Conservation (phyloP, 2,797 vertebrate species). For the Scleropages formosus region DNA sequence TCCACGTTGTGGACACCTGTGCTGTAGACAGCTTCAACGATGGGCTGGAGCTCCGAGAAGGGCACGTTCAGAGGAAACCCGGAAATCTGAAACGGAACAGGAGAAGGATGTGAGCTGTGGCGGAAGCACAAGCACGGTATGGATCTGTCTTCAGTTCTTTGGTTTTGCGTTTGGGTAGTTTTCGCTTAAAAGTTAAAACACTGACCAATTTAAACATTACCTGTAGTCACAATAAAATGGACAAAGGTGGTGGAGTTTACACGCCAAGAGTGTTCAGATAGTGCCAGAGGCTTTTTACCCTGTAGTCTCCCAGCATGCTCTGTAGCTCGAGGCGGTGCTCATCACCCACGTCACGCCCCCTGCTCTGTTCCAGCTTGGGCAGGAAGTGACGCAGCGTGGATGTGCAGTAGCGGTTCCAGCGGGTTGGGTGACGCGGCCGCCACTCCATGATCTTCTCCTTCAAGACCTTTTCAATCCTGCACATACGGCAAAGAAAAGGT, state of each 20-base stretch:
- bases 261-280: too few species aligned
- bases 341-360: constrained; percentile 76
- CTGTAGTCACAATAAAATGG: too few species aligned
- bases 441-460: constrained; percentile 97
- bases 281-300: constrained; percentile 60
- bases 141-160: neutral
- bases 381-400: constrained; percentile 84
- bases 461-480: constrained; percentile 91
- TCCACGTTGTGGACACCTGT: constrained; percentile 87
- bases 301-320: constrained; percentile 86
- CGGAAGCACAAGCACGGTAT: neutral
- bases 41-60: constrained; percentile 83
- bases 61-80: constrained; percentile 92
- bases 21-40: constrained; percentile 88
- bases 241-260: too few species aligned
- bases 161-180: neutral
- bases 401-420: constrained; percentile 93
- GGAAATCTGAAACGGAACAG: constrained; percentile 73
- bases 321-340: constrained; percentile 84
- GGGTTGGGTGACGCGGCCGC: constrained; percentile 87
- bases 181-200: neutral
- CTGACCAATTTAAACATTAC: too few species aligned
- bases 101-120: neutral
- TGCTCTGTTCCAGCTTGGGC: constrained; percentile 81
- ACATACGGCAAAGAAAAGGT: too few species aligned